Evolutionary conservation across 2,113 vertebrate genomes (phyloP), one percentile per base, ranked within the genome.

Genomic region (Chascanopsetta lugubris): DNA sequence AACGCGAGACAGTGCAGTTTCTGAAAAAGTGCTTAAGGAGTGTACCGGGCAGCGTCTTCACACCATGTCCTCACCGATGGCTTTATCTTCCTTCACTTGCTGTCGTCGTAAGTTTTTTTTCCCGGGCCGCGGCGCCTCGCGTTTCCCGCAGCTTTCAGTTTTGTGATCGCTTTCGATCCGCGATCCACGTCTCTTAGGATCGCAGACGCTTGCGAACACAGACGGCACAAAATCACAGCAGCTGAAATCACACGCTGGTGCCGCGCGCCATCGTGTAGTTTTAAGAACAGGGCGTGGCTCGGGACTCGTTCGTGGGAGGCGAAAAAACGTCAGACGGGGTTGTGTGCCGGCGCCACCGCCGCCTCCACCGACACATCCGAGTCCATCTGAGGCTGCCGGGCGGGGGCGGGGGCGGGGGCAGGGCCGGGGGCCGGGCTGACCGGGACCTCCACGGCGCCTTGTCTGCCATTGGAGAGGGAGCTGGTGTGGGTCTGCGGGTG

Each of bases 291-390:
- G 30, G 50, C 24, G 46, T 50, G 61, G 57, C 57, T 63, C 29
- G 0, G 32, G 43, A 18, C 34, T 55, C 29, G 2, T 47, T 27
- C 9, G 43, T 48, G 53, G 11, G 0, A 10, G 24, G 29, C 50
- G 8, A 38, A 26, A 36, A 43, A 24, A 8, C 13, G 15, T 98
- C 95, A 97, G 69, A 97, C 95, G 0, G 96, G 94, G 70, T 93
- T 91, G 8, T 93, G 91, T 4, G 86, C 93, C 0, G 91, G 83
- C 0, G 89, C 88, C 3, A 49, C 81, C 0, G 42, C 80, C 1
- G 85, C 91, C 58, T 94, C 94, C 1, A 78, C 84, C 2, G 89
- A 83, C 0, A 20, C 63, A 63, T 92, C 92, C 0, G 92, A 86
- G 77, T 91, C 93, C 70, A 90, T 84, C 72, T 88, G 91, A 26